phyloP scores from a whole-genome alignment of 2,113 vertebrate species.

The Chaetorhynchus papuensis region DNA sequence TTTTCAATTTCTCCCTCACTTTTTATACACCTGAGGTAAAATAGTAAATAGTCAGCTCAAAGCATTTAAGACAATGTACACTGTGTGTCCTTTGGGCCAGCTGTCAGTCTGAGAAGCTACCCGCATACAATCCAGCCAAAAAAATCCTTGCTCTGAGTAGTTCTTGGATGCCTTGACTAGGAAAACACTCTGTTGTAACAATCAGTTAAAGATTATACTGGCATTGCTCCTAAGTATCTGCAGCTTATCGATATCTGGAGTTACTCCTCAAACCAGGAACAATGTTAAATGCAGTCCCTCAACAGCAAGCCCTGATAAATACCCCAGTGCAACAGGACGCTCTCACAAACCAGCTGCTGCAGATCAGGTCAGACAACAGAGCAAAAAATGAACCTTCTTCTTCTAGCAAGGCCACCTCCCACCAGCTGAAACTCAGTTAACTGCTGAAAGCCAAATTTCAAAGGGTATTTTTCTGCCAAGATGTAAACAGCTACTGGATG shows the following conservation, averaged over 20 bases:
- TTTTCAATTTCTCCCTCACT: slow-evolving; percentile 98
- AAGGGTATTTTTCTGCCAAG: not conserved
- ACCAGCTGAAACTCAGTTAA: not conserved
- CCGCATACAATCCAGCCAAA: not conserved
- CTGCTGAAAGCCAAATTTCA: not conserved
- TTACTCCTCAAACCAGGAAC: not conserved
- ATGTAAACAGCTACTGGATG: not conserved
- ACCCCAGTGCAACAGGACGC: not conserved
- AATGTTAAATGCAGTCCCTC: not conserved
- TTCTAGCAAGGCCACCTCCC: not conserved
- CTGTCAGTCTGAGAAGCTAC: not conserved
- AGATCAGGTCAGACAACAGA: not conserved
- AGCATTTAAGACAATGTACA: not conserved
- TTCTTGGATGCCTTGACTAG: not conserved
- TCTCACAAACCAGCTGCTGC: not conserved
- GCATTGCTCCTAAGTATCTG: not conserved
- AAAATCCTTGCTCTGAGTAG: not conserved
- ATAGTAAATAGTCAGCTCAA: not conserved
- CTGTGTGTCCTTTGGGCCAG: not conserved
- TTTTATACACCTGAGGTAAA: slow-evolving; percentile 85
- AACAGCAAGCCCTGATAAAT: not conserved
- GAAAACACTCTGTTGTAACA: not conserved
- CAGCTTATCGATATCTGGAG: not conserved
- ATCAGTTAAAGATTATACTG: not conserved
- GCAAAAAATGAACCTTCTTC: not conserved